Percentiles rank a stretch among this genome's conserved stretches.
Conservation (phyloP, 1,140 invertebrate species). For the Globodera rostochiensis region DNA sequence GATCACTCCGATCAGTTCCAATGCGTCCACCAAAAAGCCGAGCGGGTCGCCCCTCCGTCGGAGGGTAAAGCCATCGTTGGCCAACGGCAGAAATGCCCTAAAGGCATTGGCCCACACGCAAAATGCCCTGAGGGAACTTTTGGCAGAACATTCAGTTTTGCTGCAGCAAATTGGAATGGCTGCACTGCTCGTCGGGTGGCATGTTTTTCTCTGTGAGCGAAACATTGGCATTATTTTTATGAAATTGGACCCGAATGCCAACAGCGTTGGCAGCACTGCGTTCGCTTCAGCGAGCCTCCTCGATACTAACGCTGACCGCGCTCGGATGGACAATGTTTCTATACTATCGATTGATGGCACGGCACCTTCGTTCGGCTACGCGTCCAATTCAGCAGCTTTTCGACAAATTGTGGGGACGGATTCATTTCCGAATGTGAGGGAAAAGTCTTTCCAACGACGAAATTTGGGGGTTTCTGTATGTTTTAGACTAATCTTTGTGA, state of each 20-base stretch:
- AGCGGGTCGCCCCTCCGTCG: too few species aligned
- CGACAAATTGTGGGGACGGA: slow-evolving; percentile 10
- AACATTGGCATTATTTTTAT: neutral
- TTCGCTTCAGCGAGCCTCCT: slow-evolving; percentile 22
- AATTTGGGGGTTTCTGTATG: slow-evolving; percentile 1
- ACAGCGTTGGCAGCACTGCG: slow-evolving; percentile 11
- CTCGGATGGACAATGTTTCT: slow-evolving; percentile 73
- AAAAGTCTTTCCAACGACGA: neutral
- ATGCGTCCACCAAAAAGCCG: neutral
- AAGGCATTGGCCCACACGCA: neutral
- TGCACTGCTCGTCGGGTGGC: slow-evolving; percentile 12
- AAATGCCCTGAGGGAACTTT: slow-evolving; percentile 7
- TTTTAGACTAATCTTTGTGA: slow-evolving; percentile 43
- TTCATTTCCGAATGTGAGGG: slow-evolving; percentile 23
- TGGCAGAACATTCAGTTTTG: slow-evolving; percentile 1
- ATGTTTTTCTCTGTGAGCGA: slow-evolving; percentile 1
- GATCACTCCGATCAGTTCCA: neutral
- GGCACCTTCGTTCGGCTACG: neutral
- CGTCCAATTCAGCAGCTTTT: neutral
- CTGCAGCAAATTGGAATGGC: slow-evolving; percentile 8
- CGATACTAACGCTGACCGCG: slow-evolving; percentile 72
- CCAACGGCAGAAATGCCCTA: slow-evolving; percentile 1
- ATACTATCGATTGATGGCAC: slow-evolving; percentile 68
- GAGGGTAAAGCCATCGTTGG: neutral
- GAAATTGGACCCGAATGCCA: neutral